Evolutionary conservation across 2,113 vertebrate genomes (phyloP).

Genomic region (Oreochromis niloticus): DNA sequence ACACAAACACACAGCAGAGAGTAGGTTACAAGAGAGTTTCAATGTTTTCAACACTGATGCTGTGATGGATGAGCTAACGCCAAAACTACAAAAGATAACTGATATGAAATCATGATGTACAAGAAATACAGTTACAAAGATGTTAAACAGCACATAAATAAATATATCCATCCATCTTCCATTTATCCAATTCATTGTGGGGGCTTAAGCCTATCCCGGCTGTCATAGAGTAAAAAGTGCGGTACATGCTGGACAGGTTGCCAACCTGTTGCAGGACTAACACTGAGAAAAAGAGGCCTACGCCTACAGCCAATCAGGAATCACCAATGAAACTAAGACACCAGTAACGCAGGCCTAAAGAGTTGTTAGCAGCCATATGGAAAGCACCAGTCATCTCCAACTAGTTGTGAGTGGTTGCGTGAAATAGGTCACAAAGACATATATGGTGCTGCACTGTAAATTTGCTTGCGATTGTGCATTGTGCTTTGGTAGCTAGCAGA

Average conservation of each 20-base stretch:
- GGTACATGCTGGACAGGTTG: neutral
- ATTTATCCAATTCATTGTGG: neutral
- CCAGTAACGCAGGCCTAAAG: neutral
- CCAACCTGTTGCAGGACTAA: neutral
- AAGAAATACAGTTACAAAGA: neutral
- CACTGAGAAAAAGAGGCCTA: neutral
- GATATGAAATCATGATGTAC: neutral
- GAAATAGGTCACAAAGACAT: neutral
- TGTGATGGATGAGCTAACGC: neutral
- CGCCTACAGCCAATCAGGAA: neutral
- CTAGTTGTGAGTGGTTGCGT: neutral
- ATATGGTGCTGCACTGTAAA: neutral
- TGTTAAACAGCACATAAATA: neutral
- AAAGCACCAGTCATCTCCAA: neutral
- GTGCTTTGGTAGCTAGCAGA: neutral
- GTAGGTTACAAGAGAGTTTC: neutral
- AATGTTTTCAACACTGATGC: neutral
- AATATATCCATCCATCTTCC: neutral
- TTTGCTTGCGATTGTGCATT: neutral
- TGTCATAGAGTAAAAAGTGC: neutral
- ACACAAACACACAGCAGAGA: neutral
- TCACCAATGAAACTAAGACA: neutral
- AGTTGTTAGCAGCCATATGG: no score
- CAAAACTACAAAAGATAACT: neutral
- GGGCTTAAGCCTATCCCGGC: neutral